phyloP scores from a whole-genome alignment of 2,888 invertebrate species.

The Mimas tiliae region DNA sequence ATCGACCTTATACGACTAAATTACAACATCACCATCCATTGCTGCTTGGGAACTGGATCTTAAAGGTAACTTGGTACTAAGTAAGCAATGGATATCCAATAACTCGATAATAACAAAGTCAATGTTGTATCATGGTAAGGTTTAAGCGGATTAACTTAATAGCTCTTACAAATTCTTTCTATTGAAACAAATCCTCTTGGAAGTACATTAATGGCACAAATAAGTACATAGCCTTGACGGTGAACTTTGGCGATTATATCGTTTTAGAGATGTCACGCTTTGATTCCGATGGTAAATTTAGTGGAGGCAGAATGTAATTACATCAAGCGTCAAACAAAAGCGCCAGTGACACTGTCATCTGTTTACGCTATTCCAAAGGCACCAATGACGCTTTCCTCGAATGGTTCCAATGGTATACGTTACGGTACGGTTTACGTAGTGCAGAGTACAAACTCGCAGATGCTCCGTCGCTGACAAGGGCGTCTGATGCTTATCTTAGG shows the following conservation, averaged over 20 bases:
- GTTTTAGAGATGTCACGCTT: slow-evolving; percentile 10
- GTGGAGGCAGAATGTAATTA: not conserved
- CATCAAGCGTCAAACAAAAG: no score
- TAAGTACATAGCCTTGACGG: slow-evolving; percentile 18
- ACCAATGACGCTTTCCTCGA: no score
- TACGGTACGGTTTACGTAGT: no score
- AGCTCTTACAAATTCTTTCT: slow-evolving; percentile 68
- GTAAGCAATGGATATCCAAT: slow-evolving; percentile 8
- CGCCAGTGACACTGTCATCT: no score
- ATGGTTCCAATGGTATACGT: no score
- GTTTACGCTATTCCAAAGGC: no score
- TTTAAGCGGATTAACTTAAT: slow-evolving; percentile 67
- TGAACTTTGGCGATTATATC: not conserved
- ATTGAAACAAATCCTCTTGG: slow-evolving; percentile 68
- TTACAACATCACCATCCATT: not conserved
- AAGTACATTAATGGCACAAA: slow-evolving; percentile 25
- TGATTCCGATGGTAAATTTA: not conserved
- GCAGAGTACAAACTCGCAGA: no score
- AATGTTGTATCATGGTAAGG: slow-evolving; percentile 30
- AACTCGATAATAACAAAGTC: not conserved
- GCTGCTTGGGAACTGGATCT: not conserved
- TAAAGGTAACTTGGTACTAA: not conserved
- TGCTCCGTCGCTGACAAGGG: no score
- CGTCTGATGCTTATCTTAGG: no score
- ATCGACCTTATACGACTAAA: not conserved